Evolutionary conservation across 2,797 vertebrate genomes (phyloP), one percentile per base, ranked within the genome.

Genomic region (Melanotaenia maccullochi): DNA sequence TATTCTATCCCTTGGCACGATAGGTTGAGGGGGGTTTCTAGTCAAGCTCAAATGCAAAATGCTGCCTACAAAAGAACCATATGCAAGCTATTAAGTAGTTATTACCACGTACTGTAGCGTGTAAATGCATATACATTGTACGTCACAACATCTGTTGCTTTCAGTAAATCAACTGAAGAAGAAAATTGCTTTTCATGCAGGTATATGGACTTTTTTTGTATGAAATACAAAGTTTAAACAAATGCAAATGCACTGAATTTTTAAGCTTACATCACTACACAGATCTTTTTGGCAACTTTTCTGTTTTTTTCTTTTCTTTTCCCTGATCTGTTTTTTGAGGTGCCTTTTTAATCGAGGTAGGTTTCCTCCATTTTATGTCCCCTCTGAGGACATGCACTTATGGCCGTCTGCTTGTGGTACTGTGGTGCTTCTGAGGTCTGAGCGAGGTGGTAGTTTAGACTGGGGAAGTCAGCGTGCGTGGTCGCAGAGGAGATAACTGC

Each of bases 341-440:
- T 80, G 73, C 59, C 63, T 80, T 85, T 85, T 87, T 33, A 75
- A 75, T 82, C 16, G 79, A 79, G 86, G 87, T 88, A 85, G 85
- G 75, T 83, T 90, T 73, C 69, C 76, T 78, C 75, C 57, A 61
- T 81, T 87, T 87, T 85, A 84, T 75, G 86, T 87, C 88, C 88
- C 81, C 70, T 86, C 42, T 58, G 83, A 87, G 85, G 76, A 87
- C 81, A 68, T 86, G 86, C 82, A 91, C 82, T 91, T 90, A 87
- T 78, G 88, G 88, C 85, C 73, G 88, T 92, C 89, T 88, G 90
- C 80, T 85, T 89, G 89, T 52, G 88, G 90, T 89, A 7, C 75
- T 89, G 90, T 42, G 92, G 90, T 79, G 85, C 85, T 88, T 79
- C 85, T 90, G 89, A 91, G 91, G 90, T 91, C 86, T 69, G 71